Evolutionary conservation across 1,140 invertebrate species (phyloP), one percentile per base, ranked within the genome.

Genomic region (Bombus sylvicola): DNA sequence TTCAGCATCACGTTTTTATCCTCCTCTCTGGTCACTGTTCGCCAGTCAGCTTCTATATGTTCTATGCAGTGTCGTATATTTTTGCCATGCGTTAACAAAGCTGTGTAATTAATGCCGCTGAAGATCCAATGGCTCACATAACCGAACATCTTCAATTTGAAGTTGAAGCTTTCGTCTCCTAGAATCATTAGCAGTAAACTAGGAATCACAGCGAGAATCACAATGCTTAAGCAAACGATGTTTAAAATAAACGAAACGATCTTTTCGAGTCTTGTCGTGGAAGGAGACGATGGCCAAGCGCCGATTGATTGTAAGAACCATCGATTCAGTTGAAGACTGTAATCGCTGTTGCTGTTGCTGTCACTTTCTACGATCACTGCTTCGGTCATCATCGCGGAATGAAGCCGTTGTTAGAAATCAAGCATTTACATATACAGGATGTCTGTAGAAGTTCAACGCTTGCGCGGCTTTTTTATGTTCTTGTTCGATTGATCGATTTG

Each of bases 21-120:
- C 31, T 76, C 39, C 8, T 59, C 9, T 10, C 59, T 83, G 22
- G 77, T 82, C 4, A 87, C 41, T 0, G 37, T 25, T 2, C 28
- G 62, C 89, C 90, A 91, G 31, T 91, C 89, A 1, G 59, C 59
- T n/a, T 89, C 43, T 5, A 91, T 28, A 2, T 90, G 69, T 28
- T 91, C 34, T 37, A 92, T 62, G 37, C 90, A 91, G 0, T 3
- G n/a, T 1, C 59, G 71, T 41, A 92, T 88, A n/a, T 88, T 76
- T 12, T 59, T 72, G 9, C 85, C 62, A 1, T 59, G 87, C 9
- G 57, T 1, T 37, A 91, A 47, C 31, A 90, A 57, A 2, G 47
- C 37, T 34, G 53, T 69, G 3, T 89, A 90, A 12, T 85, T 87
- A 8, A 89, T n/a, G 1, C 66, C 64, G 3, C 85, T 82, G 4